Base-by-base conservation (phyloP, 2,113 vertebrate genomes). In the Solea solea region DNA sequence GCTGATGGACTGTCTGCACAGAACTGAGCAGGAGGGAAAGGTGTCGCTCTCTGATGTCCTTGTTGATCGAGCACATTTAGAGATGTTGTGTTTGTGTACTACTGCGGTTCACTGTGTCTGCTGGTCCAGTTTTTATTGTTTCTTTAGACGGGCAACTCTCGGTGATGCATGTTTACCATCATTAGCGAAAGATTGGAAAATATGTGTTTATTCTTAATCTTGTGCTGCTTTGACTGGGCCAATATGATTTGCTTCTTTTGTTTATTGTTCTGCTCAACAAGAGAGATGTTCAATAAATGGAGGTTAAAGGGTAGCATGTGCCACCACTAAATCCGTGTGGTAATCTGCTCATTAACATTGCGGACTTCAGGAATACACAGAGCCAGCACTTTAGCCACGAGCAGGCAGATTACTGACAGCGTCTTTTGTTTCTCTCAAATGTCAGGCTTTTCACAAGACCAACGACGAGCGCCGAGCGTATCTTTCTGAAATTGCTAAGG, bases 21-120 rank as follows among this genome's bases (percentile, higher is more conserved):
- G 87, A 68, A 84, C 94, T 13, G 89, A 96, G 55, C 94, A 96
- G 86, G 96, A 97, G 79, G 86, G 92, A 84, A 97, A 97, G 95
- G 96, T 97, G 58, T 81, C 90, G 42, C 21, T 53, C 15, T 50
- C 11, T n/a, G 4, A 8, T 40, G 25, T 51, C 44, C 27, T 14
- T 25, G 14, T 21, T 40, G 13, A 42, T 8, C 44, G 21, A 15
- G 28, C 27, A 11, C 60, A 57, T 13, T 40, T 27, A 48, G 12
- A 39, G 45, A 64, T 45, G 48, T 54, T 34, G 10, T 44, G 46
- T 34, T 5, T 7, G 34, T 27, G 46, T 11, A 10, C 59, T 55
- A 40, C 21, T 51, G 25, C 6, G 39, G 16, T 45, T 34, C 69
- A 73, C 12, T 44, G 63, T 60, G 63, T 60, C 46, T 60, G 48